A percentile compares a stretch with the other conserved stretches of the same genome.
phyloP scores from a whole-genome alignment of 2,113 vertebrate species.

The Podarcis cretensis region DNA sequence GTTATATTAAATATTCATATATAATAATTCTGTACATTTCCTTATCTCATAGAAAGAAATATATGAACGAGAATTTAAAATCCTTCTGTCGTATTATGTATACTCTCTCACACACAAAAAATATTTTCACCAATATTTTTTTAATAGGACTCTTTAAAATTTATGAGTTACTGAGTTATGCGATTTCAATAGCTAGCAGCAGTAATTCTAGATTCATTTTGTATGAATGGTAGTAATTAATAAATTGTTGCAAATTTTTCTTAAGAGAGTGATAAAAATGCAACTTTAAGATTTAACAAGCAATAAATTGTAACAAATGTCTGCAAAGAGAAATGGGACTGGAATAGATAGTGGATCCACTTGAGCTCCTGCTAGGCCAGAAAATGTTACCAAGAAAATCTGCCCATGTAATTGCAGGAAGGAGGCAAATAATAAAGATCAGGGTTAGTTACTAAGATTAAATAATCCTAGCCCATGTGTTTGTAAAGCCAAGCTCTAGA shows the following conservation, averaged over 20 bases:
- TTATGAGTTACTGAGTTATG: not conserved
- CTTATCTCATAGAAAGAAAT: slow-evolving; percentile 38
- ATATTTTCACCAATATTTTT: slow-evolving; percentile 47
- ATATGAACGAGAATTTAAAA: slow-evolving; percentile 36
- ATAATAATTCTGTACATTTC: slow-evolving; percentile 14
- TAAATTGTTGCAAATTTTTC: not conserved
- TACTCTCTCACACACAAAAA: not conserved
- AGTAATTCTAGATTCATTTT: slow-evolving; percentile 13
- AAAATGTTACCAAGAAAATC: not conserved
- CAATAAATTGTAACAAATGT: not conserved
- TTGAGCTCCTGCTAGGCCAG: not conserved
- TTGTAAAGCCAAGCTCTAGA: too few relatives aligned
- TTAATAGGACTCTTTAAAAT: slow-evolving; percentile 17
- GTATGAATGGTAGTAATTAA: rapidly evolving
- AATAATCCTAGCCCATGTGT: not conserved
- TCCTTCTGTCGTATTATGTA: slow-evolving; percentile 33
- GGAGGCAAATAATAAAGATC: not conserved
- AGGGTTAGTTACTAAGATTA: too few relatives aligned
- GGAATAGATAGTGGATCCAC: not conserved
- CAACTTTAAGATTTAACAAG: not conserved
- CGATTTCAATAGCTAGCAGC: slow-evolving; percentile 8
- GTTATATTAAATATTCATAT: slow-evolving; percentile 45
- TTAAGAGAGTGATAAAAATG: slow-evolving; percentile 21
- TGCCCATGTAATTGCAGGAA: not conserved
- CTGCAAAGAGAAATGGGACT: not conserved